Evolutionary conservation across 2,797 vertebrate genomes (phyloP).

Genomic region (Chaetophractus vellerosus): DNA sequence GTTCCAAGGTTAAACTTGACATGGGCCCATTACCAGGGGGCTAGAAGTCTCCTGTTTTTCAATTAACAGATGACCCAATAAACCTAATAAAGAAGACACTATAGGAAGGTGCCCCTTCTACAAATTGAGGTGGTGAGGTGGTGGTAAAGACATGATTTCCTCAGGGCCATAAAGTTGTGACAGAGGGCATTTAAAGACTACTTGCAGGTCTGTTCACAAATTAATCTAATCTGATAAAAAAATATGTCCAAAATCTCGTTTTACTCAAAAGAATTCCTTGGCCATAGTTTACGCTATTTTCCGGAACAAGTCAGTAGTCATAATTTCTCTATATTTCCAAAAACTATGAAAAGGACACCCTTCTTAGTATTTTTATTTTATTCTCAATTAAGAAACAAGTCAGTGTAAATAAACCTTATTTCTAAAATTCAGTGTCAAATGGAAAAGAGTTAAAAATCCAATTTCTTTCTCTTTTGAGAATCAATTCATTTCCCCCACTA

Average conservation of each 20-base stretch:
- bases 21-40: neutral
- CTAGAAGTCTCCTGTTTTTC: neutral
- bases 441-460: neutral
- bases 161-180: neutral
- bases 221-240: constrained; percentile 17
- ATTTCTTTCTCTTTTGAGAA: constrained; percentile 36
- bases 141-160: neutral
- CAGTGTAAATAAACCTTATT: constrained; percentile 3
- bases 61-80: neutral
- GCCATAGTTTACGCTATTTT: neutral
- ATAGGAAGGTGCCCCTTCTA: neutral
- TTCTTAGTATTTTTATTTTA: neutral
- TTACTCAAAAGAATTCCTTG: constrained; percentile 7
- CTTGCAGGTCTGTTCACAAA: constrained; percentile 21
- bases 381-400: constrained; percentile 5
- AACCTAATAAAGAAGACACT: neutral
- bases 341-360: neutral
- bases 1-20: neutral
- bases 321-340: neutral
- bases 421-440: neutral
- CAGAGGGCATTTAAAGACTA: constrained; percentile 9
- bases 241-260: neutral
- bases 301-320: neutral
- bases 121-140: neutral
- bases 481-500: neutral